Evolutionary conservation across 2,113 vertebrate species (phyloP), one percentile per base, ranked within the genome.

Genomic region (Canis aureus): DNA sequence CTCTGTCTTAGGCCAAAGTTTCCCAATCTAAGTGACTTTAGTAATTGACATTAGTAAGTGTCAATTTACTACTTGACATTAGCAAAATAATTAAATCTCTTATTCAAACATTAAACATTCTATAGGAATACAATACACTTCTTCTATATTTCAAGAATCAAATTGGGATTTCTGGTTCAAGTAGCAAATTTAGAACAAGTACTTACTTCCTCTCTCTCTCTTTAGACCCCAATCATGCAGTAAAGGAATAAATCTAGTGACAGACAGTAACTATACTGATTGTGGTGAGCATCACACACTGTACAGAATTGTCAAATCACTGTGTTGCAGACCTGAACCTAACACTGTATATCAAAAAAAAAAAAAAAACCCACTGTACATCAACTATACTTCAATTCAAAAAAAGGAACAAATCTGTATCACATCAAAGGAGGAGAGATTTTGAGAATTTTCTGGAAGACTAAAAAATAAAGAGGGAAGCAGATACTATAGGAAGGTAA

Each of bases 1-100:
- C 19, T 67, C 16, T 94, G 78, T 60, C 27, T 83, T 64, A 55
- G 43, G 15, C 22, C 69, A 67, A 76, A 91, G 82, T 76, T 81
- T 80, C n/a, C 32, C 51, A 80, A 29, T 74, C 25, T 76, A 71
- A 91, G 93, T 59, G 23, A 86, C 27, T 80, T 7, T 43, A 43
- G 43, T 43, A 6, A 43, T 43, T 43, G 43, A 43, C 43, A 43
- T 7, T 43, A 43, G 43, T 43, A 43, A 43, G 43, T 43, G 43
- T 43, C 43, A 43, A 43, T 43, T 43, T 43, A 43, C 43, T 43
- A 7, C 43, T 43, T 43, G 43, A 43, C 43, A 43, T 64, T 43
- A 85, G 35, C 32, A 60, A 87, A 85, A 73, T 55, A 96, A 35
- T 90, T 53, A 94, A 89, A n/a, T 82, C 49, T 76, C 57, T 94